Base-by-base conservation (phyloP, 2,113 vertebrate species). In the Procavia capensis region DNA sequence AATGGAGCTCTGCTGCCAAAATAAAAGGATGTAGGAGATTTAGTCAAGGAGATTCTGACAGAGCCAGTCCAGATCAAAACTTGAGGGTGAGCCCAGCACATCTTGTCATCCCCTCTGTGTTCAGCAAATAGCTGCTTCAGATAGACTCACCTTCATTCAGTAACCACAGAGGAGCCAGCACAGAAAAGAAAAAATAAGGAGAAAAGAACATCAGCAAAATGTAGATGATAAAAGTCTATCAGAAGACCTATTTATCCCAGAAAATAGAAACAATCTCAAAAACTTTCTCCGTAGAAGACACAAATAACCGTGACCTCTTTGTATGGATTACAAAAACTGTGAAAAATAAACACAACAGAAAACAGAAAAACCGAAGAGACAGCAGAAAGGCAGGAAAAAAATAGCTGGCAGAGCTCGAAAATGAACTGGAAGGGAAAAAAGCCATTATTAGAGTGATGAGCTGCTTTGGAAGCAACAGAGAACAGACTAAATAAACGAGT, bases 391-490 rank as follows among this genome's bases (percentile, higher is more conserved):
- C 47, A 41, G 25, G 29, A 14, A 68, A 95, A 50, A 91, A 63
- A 36, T 94, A 88, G 6, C 63, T 93, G 45, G 4, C 88, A 95
- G 34, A 89, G 20, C 24, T 54, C 4, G 34, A 29, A 4, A 27
- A 9, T 24, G 34, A 85, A n/a, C 24, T 7, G 3, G 9, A 90
- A 61, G 29, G 24, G 14, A 68, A 43, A 83, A 43, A 95, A 87
- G 36, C 59, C n/a, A 59, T 83, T 89, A 25, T 79, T 86, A 95
- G 34, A 76, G 31, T 93, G 27, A 85, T 45, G 54, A 91, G 41
- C 61, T 91, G 54, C 43, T 88, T 91, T 93, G 45, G 66, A 95
- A 93, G 39, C 63, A 43, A 81, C 6, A 80, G 43, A 93, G 81
- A 68, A 47, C 34, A 76, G 85, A 92, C 79, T 47, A 54, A 11